Conservation (phyloP, 2,888 invertebrate genomes). For the Hirtodrosophila alboralis region DNA sequence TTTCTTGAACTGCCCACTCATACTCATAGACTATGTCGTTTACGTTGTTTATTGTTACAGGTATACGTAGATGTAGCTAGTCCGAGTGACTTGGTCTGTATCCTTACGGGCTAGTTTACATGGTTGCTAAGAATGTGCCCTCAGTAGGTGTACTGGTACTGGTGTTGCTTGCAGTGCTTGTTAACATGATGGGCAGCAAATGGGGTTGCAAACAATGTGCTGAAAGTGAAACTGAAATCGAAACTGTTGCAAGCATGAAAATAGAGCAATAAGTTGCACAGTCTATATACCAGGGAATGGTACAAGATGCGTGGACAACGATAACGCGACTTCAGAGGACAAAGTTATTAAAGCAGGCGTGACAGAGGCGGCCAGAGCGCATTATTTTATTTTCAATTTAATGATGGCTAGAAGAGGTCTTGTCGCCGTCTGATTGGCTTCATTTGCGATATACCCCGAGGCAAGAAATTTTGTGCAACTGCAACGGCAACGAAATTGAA, state of each 20-base stretch:
- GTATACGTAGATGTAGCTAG: slow-evolving; percentile 19
- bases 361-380: slow-evolving; percentile 61
- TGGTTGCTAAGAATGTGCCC: slow-evolving; percentile 53
- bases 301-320: slow-evolving; percentile 66
- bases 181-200: slow-evolving; percentile 77
- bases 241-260: slow-evolving; percentile 58
- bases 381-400: slow-evolving; percentile 79
- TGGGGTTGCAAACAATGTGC: slow-evolving; percentile 54
- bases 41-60: slow-evolving; percentile 59
- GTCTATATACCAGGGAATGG: slow-evolving; percentile 6
- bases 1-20: slow-evolving; percentile 53
- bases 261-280: slow-evolving; percentile 76
- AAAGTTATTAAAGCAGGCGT: slow-evolving; percentile 75
- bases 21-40: slow-evolving; percentile 55
- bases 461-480: slow-evolving; percentile 45
- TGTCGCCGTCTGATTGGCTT: slow-evolving; percentile 68
- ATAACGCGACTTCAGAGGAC: slow-evolving; percentile 54
- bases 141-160: too few relatives aligned
- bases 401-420: slow-evolving; percentile 62
- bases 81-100: slow-evolving; percentile 1
- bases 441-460: slow-evolving; percentile 35
- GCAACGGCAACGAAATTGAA: slow-evolving; percentile 54
- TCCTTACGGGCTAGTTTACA: slow-evolving; percentile 58
- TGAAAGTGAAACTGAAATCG: slow-evolving; percentile 80
- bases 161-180: slow-evolving; percentile 57